Conservation (phyloP, 2,888 invertebrate genomes). For the Anodontia alba region DNA sequence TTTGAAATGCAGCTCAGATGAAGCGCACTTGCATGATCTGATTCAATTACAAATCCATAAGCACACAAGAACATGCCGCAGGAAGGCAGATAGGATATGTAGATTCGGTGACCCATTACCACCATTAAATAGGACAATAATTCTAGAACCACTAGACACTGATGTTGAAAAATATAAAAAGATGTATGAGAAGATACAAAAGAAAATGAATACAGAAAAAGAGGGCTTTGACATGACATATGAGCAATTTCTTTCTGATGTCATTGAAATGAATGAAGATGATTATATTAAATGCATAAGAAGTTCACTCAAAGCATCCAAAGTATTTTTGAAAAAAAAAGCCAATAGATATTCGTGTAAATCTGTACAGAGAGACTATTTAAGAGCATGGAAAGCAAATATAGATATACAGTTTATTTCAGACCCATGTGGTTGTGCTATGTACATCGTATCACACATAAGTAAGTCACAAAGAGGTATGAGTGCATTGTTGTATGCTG, state of each 20-base stretch:
- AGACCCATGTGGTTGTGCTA: conserved; percentile 49
- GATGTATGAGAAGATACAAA: conserved; percentile 10
- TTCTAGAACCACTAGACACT: conserved; percentile 41
- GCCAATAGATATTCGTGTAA: conserved; percentile 42
- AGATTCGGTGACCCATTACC: conserved; percentile 49
- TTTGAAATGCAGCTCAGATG: too few relatives aligned
- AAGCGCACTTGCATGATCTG: too few relatives aligned
- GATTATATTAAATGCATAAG: conserved; percentile 40
- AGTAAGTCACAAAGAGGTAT: conserved; percentile 32
- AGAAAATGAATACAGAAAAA: conserved; percentile 16
- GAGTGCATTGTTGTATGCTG: conserved; percentile 32
- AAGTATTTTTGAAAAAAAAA: conserved; percentile 52
- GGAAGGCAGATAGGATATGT: conserved; percentile 20
- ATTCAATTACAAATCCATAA: too few relatives aligned
- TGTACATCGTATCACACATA: conserved; percentile 37
- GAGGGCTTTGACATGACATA: conserved; percentile 30
- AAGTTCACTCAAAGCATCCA: conserved; percentile 34
- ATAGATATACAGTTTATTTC: conserved; percentile 52
- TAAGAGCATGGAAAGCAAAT: conserved; percentile 51
- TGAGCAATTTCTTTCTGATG: conserved; percentile 27
- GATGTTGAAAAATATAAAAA: conserved; percentile 24
- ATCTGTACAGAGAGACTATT: conserved; percentile 41
- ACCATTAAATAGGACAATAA: conserved; percentile 38
- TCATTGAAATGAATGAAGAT: conserved; percentile 28
- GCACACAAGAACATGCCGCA: conserved; percentile 42